Evolutionary conservation across 2,888 invertebrate genomes (phyloP), one percentile per base, ranked within the genome.

Genomic region (Rhagophthalmus giganteus): DNA sequence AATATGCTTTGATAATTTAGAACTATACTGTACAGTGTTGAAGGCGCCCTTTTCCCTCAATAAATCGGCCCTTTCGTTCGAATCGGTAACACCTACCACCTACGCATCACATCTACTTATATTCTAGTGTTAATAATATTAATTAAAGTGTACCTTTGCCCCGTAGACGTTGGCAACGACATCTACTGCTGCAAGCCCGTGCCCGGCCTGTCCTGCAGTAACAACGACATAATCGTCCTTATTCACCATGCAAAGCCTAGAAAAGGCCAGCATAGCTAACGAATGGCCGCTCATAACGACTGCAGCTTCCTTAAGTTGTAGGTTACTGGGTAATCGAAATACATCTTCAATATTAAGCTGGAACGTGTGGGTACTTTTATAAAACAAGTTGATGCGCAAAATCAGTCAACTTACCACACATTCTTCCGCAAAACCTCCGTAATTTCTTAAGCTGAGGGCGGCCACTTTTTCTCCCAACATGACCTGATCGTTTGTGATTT

Each of bases 41-140:
- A 81, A 81, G 1, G 86, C 86, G 24, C 87, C 87, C 64, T 79
- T 79, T 31, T 81, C 76, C 47, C 84, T 70, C 7, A 83, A 76
- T 9, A 82, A 62, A 24, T 77, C 74, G 5, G 81, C 80, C 55
- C 81, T 79, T 44, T 81, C 81, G 67, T 83, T 83, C 0, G 81
- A 78, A 27, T 81, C 81, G 53, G 83, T 82, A n/a, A 85, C 80
- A n/a, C 81, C 86, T 59, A 87, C 82, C 2, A 86, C 86, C 83
- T 85, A 59, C n/a, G n/a, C n/a, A n/a, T n/a, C n/a, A n/a, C n/a
- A 45, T 16, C n/a, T 44, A 12, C 14, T 27, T 34, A 10, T 10
- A 33, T 14, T 34, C 6, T 14, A 33, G 24, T n/a, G n/a, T n/a
- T n/a, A 15, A 39, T 27, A 5, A 27, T 9, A 27, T 27, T n/a